Conservation (phyloP, 2,888 invertebrate genomes). For the Parnassius apollo region DNA sequence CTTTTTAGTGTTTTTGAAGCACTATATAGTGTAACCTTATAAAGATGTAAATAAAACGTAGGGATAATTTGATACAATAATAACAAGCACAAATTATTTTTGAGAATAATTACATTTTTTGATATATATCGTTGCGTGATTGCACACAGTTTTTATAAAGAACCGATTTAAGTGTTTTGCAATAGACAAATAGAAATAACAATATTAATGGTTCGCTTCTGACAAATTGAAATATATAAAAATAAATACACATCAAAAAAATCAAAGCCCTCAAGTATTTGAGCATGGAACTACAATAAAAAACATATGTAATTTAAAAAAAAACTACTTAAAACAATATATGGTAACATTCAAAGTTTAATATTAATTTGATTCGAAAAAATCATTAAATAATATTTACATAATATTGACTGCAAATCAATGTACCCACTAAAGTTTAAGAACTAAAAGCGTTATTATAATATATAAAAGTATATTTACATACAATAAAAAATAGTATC, state of each 20-base stretch:
- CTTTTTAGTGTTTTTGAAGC: too few relatives aligned
- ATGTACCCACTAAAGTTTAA: conserved; percentile 41
- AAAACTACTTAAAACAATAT: conserved; percentile 29
- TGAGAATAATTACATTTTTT: not conserved
- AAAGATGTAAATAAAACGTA: too few relatives aligned
- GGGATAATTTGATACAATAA: too few relatives aligned
- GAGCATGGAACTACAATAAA: not conserved
- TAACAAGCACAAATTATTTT: too few relatives aligned
- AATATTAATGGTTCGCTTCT: too few relatives aligned
- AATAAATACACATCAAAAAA: not conserved
- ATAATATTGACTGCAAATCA: conserved; percentile 60
- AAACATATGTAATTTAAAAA: not conserved
- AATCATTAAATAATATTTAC: conserved; percentile 69
- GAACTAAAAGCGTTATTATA: conserved; percentile 22
- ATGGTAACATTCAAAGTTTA: conserved; percentile 61
- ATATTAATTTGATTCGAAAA: conserved; percentile 44
- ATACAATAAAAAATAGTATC: conserved; percentile 19
- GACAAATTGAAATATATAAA: too few relatives aligned
- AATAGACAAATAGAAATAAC: too few relatives aligned
- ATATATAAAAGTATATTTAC: conserved; percentile 27
- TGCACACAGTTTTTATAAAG: not conserved
- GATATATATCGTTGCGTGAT: not conserved
- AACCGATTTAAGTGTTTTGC: not conserved
- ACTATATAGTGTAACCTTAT: too few relatives aligned
- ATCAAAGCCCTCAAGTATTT: not conserved